Evolutionary conservation across 2,888 invertebrate species (phyloP).

Genomic region (Caenorhabditis doughertyi): DNA sequence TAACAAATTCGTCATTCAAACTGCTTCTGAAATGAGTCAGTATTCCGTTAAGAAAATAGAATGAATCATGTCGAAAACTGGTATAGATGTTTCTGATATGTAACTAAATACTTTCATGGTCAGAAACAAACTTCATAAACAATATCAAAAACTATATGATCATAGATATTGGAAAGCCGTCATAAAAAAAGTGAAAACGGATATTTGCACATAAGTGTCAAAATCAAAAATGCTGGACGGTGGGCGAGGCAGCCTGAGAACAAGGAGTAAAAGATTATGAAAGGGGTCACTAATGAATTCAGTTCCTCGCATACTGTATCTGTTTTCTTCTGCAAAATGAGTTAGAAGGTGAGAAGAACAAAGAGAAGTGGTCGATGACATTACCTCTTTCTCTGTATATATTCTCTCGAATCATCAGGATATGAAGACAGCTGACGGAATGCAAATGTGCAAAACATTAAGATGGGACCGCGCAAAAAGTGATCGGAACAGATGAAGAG

Average conservation of each 20-base stretch:
- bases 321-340: background rate
- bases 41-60: constrained; percentile 5
- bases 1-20: constrained; percentile 22
- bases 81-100: background rate
- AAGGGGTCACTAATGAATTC: too few relatives aligned
- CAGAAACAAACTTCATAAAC: background rate
- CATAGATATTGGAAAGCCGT: background rate
- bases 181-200: constrained; percentile 2
- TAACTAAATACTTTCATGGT: background rate
- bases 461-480: constrained; percentile 44
- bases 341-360: constrained; percentile 21
- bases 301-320: background rate
- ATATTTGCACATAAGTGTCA: constrained; percentile 45
- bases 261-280: background rate
- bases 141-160: background rate
- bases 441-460: constrained; percentile 60
- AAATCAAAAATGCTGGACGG: background rate
- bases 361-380: constrained; percentile 25
- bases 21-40: constrained; percentile 31
- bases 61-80: constrained; percentile 16
- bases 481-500: constrained; percentile 34
- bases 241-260: background rate
- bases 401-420: constrained; percentile 27
- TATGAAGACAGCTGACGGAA: constrained; percentile 48
- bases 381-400: constrained; percentile 21